Base-by-base conservation (phyloP, 2,797 vertebrate genomes). In the Rhynchotus rufescens region DNA sequence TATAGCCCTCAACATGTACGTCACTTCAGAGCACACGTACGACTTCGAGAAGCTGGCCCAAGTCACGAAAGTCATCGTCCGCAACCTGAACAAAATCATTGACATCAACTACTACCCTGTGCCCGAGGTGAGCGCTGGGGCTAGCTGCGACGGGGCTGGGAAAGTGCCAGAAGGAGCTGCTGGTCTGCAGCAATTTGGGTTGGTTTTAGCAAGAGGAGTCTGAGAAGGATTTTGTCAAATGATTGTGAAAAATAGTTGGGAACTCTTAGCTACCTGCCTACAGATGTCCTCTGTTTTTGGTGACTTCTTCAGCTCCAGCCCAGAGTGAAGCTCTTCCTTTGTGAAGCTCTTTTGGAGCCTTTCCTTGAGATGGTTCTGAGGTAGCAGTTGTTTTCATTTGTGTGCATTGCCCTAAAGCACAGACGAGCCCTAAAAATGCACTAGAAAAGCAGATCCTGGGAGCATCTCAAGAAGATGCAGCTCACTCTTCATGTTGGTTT, bases 71-170 rank as follows among this genome's bases (percentile, higher is more conserved):
- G 99, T 99, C 23, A 98, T 99, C 1, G 99, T 99, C 45, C 97
- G 97, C 57, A 99, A 99, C 96, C 97, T 99, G 80, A 99, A 99
- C 97, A 99, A 99, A 96, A 99, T 99, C 92, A 99, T 99, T 5
- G 98, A 99, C 2, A 98, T 99, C 77, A 99, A 99, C 95, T 99
- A 97, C 94, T 99, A 99, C 81, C 99, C 99, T 0, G 95, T 99
- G 44, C 98, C 97, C 6, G 99, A 99, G 97, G 98, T 98, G 93
- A 49, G 96, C 8, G 30, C 80, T 20, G 52, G 1, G 14, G 44
- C n/a, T 32, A 30, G 12, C n/a, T 30, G 40, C 11, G 2, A 1
- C 0, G 1, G 20, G 52, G 38, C 45, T 40, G 45, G 8, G 6
- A 9, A 17, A 8, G 0, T 5, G 32, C 25, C 2, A 1, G 8